Percentiles rank a stretch among this genome's conserved stretches.
phyloP scores from a whole-genome alignment of 2,888 invertebrate species.

The Pandemis corylana region DNA sequence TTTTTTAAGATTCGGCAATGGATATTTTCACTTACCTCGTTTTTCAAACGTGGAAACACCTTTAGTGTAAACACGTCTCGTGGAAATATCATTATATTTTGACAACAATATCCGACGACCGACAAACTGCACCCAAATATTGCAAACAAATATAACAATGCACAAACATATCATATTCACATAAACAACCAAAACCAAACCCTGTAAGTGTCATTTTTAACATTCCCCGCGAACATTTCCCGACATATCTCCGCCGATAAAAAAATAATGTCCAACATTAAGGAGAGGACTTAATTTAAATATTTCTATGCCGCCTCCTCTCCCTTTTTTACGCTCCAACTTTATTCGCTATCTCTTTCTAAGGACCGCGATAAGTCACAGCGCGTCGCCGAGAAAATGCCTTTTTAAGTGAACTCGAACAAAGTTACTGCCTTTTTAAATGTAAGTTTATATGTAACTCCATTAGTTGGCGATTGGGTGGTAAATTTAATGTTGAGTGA shows the following conservation, averaged over 20 bases:
- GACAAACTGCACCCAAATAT: neutral
- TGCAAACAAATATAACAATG: conserved; percentile 1
- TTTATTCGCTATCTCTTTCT: conserved; percentile 53
- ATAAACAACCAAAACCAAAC: conserved; percentile 10
- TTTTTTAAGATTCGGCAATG: too few species aligned
- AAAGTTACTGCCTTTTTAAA: conserved; percentile 59
- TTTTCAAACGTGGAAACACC: neutral
- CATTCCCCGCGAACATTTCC: conserved; percentile 57
- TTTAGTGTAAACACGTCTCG: neutral
- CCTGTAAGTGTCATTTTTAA: conserved; percentile 45
- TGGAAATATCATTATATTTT: neutral
- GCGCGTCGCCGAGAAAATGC: conserved; percentile 69
- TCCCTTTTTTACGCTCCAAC: conserved; percentile 50
- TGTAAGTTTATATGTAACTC: conserved; percentile 57
- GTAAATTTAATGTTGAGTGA: conserved; percentile 41
- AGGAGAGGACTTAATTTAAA: conserved; percentile 81
- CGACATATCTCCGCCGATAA: conserved; percentile 81
- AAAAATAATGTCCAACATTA: conserved; percentile 83
- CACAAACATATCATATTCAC: conserved; percentile 16
- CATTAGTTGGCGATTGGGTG: conserved; percentile 54
- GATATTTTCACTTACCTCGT: too few species aligned
- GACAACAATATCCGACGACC: neutral
- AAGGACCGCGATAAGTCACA: conserved; percentile 70
- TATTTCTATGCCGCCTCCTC: conserved; percentile 65
- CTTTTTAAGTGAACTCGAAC: conserved; percentile 77